Evolutionary conservation across 1,140 invertebrate species (phyloP).

Genomic region (Lepidostoma basale): DNA sequence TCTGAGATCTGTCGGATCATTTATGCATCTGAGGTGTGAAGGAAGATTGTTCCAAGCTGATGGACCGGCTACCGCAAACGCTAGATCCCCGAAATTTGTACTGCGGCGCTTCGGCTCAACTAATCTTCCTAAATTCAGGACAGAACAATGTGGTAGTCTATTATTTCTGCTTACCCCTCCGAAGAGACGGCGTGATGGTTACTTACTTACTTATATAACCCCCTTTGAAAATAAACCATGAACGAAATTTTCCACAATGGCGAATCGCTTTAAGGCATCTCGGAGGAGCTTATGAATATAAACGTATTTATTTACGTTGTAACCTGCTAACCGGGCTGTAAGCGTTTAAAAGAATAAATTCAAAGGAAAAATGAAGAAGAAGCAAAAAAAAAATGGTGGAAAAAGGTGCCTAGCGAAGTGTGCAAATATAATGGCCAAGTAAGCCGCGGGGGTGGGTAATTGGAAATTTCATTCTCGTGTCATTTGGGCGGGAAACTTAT

Average conservation of each 20-base stretch:
- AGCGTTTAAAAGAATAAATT: slow-evolving; percentile 36
- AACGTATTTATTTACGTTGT: slow-evolving; percentile 44
- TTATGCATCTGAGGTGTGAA: too few species aligned
- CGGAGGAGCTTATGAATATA: slow-evolving; percentile 36
- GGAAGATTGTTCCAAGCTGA: too few species aligned
- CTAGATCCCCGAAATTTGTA: too few species aligned
- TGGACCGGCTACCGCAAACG: too few species aligned
- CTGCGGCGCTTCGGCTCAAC: too few species aligned
- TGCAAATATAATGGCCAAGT: slow-evolving; percentile 47
- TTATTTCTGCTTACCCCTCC: too few species aligned
- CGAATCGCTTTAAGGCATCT: slow-evolving; percentile 16
- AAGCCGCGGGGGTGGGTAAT: slow-evolving; percentile 42
- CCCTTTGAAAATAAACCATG: too few species aligned
- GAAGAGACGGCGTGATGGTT: too few species aligned
- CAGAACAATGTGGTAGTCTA: too few species aligned
- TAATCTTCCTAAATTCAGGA: too few species aligned
- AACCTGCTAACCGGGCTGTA: slow-evolving; percentile 37
- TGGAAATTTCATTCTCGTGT: slow-evolving; percentile 45
- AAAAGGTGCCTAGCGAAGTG: slow-evolving; percentile 40
- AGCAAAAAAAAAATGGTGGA: slow-evolving; percentile 24
- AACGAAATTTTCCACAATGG: not conserved
- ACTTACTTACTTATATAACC: not conserved
- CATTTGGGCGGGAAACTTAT: slow-evolving; percentile 32
- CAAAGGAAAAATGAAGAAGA: slow-evolving; percentile 32
- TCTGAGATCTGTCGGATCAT: too few species aligned